These are phyloP conservation scores for Agriopis leucophaearia DNA, from an alignment of 2,888 invertebrate genomes.

Conservation along the genomic window DNA sequence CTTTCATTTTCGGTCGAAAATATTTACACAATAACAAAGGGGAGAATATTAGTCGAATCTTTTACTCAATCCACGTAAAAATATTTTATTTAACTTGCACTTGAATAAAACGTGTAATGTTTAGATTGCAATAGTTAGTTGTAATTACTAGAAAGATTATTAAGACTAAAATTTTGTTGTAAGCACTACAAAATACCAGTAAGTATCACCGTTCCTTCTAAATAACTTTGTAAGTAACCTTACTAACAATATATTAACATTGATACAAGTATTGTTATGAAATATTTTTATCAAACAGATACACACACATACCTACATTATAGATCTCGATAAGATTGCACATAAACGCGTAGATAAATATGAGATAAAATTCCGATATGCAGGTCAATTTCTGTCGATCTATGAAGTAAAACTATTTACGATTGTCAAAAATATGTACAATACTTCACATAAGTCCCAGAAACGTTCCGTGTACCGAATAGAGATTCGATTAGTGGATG, in stretches of 20 bases:
- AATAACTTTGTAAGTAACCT: no score
- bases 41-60: slow-evolving; percentile 17
- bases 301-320: no score
- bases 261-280: no score
- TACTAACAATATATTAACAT: no score
- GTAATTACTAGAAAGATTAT: no score
- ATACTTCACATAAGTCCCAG: slow-evolving; percentile 33
- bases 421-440: slow-evolving; percentile 4
- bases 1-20: slow-evolving; percentile 56
- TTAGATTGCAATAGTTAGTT: no score
- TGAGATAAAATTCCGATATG: not conserved
- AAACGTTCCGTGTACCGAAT: slow-evolving; percentile 56
- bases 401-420: not conserved
- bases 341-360: not conserved
- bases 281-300: no score
- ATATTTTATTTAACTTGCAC: not conserved
- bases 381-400: not conserved
- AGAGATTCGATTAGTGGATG: slow-evolving; percentile 71
- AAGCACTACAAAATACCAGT: no score
- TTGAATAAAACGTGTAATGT: no score
- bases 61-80: not conserved
- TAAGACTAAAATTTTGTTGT: no score
- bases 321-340: not conserved
- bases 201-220: no score
- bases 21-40: slow-evolving; percentile 35